phyloP scores from a whole-genome alignment of 1,140 invertebrate species.

The Drosophila rufa region DNA sequence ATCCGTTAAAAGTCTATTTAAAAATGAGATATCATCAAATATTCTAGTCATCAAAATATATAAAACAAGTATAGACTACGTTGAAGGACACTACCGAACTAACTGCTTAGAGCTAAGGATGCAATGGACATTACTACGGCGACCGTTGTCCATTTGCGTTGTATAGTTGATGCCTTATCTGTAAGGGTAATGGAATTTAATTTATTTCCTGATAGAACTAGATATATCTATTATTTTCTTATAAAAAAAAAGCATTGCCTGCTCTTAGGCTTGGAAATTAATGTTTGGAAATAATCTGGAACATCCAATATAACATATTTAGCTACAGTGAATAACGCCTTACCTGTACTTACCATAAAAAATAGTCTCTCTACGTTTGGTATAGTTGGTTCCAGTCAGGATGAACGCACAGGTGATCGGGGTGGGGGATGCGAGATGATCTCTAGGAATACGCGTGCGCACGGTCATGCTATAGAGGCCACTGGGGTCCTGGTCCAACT shows the following conservation, averaged over 20 bases:
- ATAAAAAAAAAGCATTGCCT: too few species aligned
- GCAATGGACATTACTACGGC: slow-evolving; percentile 85
- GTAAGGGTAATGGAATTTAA: neutral
- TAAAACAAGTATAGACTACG: slow-evolving; percentile 71
- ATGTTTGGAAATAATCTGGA: neutral
- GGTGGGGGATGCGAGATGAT: slow-evolving; percentile 84
- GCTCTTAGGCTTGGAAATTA: too few species aligned
- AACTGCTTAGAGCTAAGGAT: slow-evolving; percentile 85
- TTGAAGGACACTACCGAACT: slow-evolving; percentile 75
- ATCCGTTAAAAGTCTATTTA: slow-evolving; percentile 83
- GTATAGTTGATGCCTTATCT: slow-evolving; percentile 85
- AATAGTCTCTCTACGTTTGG: slow-evolving; percentile 84
- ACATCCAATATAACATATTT: too few species aligned
- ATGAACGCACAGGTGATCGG: slow-evolving; percentile 84
- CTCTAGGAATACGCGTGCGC: slow-evolving; percentile 80
- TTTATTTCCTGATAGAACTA: neutral
- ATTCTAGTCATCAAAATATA: slow-evolving; percentile 75
- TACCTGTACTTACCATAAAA: slow-evolving; percentile 85
- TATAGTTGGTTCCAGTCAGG: slow-evolving; percentile 83
- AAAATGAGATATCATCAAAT: slow-evolving; percentile 71
- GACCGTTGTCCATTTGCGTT: slow-evolving; percentile 85
- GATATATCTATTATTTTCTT: too few species aligned
- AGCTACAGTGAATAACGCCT: neutral
- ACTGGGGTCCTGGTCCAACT: slow-evolving; percentile 82
- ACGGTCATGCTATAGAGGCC: slow-evolving; percentile 84